Percentiles rank a stretch among this genome's conserved stretches.
phyloP scores from a whole-genome alignment of 2,888 invertebrate genomes.

The Elegia similella region DNA sequence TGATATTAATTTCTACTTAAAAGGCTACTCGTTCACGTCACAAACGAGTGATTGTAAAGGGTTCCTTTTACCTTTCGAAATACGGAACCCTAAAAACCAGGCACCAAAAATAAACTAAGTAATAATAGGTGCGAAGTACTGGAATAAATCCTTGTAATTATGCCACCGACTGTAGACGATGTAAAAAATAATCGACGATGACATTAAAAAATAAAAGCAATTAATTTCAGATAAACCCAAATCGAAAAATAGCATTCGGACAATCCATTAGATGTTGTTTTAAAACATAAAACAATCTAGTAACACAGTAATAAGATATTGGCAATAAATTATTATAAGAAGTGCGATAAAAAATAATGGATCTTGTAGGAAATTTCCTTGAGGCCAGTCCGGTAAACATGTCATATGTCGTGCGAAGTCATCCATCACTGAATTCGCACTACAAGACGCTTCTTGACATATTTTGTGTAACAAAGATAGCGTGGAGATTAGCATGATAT shows the following conservation, averaged over 20 bases:
- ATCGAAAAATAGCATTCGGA: not conserved
- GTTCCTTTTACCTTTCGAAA: too few species aligned
- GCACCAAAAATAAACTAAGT: not conserved
- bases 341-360: slow-evolving; percentile 8
- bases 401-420: slow-evolving; percentile 9
- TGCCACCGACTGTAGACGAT: not conserved
- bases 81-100: not conserved
- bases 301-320: not conserved
- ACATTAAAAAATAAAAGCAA: not conserved
- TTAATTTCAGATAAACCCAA: not conserved
- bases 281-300: not conserved
- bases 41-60: too few species aligned
- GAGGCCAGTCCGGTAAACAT: slow-evolving; percentile 4
- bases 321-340: not conserved
- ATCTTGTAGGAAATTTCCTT: slow-evolving; percentile 16
- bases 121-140: not conserved
- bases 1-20: too few species aligned
- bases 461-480: not conserved
- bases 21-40: too few species aligned
- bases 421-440: slow-evolving; percentile 13
- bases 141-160: not conserved
- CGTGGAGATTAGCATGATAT: not conserved
- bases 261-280: not conserved
- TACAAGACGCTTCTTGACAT: not conserved
- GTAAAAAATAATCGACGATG: not conserved